phyloP scores from a whole-genome alignment of 2,797 vertebrate species.

The Macropus fuliginosus region DNA sequence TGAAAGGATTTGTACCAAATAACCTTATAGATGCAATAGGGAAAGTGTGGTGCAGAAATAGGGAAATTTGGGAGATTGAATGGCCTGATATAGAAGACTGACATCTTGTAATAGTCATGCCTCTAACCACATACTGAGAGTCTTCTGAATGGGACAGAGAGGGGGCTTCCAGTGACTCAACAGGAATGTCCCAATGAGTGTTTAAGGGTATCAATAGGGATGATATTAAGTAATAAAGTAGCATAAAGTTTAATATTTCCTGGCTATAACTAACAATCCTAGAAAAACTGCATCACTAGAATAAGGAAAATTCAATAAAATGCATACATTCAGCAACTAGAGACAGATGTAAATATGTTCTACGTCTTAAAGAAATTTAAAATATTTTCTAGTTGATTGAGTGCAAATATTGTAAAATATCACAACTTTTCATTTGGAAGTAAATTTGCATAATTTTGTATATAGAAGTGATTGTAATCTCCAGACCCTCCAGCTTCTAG shows the following conservation, averaged over 20 bases:
- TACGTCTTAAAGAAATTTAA: not conserved
- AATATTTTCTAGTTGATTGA: not conserved
- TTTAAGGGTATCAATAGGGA: not conserved
- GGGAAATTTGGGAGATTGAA: not conserved
- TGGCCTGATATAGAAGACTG: not conserved
- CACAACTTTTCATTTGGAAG: not conserved
- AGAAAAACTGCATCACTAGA: not conserved
- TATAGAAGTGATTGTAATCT: not conserved
- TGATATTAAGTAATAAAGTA: not conserved
- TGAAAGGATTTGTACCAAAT: not conserved
- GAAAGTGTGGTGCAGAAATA: not conserved
- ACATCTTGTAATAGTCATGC: not conserved
- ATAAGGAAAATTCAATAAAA: not conserved
- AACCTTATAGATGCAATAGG: not conserved
- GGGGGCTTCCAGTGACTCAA: not conserved
- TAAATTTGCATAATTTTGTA: not conserved
- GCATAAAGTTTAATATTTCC: not conserved
- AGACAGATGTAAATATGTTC: not conserved
- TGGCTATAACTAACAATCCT: not conserved
- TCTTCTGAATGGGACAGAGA: not conserved
- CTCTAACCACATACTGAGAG: not conserved
- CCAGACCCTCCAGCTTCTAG: not conserved
- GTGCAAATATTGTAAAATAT: not conserved
- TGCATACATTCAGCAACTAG: not conserved
- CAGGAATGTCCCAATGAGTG: not conserved